phyloP scores from a whole-genome alignment of 2,797 vertebrate genomes.

The Melanotaenia parkinsoni region DNA sequence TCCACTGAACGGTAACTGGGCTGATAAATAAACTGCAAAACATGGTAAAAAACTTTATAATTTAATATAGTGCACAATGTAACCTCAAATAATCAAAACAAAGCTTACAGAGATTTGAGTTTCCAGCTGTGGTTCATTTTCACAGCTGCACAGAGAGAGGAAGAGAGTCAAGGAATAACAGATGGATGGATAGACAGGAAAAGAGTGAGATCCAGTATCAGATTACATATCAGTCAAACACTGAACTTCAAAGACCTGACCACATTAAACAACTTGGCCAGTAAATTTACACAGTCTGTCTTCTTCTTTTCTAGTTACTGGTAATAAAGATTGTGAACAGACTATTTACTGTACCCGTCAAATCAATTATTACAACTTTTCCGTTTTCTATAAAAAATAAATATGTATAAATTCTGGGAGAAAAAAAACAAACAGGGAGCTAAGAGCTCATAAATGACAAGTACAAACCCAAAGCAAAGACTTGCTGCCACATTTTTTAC shows the following conservation, averaged over 20 bases:
- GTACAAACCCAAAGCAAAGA: slow-evolving; percentile 32
- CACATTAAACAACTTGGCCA: slow-evolving; percentile 54
- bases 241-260: slow-evolving; percentile 70
- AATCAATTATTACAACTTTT: not conserved
- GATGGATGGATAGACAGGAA: slow-evolving; percentile 61
- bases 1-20: not conserved
- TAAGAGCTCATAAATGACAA: slow-evolving; percentile 42
- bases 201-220: slow-evolving; percentile 57
- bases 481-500: slow-evolving; percentile 39
- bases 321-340: not conserved
- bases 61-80: not conserved
- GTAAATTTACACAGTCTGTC: slow-evolving; percentile 20
- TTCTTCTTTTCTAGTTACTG: slow-evolving; percentile 7
- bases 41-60: not conserved
- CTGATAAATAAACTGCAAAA: not conserved
- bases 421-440: slow-evolving; percentile 13
- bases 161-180: slow-evolving; percentile 50
- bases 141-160: slow-evolving; percentile 62
- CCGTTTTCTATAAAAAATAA: slow-evolving; percentile 8
- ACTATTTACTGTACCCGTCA: not conserved
- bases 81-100: not conserved
- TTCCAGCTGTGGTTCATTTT: slow-evolving; percentile 50
- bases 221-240: slow-evolving; percentile 68
- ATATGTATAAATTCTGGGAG: slow-evolving; percentile 28
- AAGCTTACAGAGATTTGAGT: slow-evolving; percentile 4